phyloP scores from a whole-genome alignment of 2,113 vertebrate genomes.

The Dunckerocampus dactyliophorus region DNA sequence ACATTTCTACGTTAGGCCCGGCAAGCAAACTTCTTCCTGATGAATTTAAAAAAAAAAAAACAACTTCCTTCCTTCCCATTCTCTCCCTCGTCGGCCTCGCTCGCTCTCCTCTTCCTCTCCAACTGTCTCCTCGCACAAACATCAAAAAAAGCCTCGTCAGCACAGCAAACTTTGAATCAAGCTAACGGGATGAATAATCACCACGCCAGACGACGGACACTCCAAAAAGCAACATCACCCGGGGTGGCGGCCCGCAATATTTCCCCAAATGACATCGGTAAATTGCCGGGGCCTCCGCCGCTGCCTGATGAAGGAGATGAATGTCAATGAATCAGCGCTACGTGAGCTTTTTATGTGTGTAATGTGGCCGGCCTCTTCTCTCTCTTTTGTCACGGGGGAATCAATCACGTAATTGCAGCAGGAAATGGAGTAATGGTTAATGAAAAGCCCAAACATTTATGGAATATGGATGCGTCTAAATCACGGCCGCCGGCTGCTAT shows the following conservation, averaged over 20 bases:
- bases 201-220: slow-evolving; percentile 43
- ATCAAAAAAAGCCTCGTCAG: slow-evolving; percentile 27
- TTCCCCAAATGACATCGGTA: slow-evolving; percentile 31
- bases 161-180: slow-evolving; percentile 25
- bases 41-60: slow-evolving; percentile 28
- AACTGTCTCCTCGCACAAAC: slow-evolving; percentile 33
- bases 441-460: slow-evolving; percentile 18
- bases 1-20: slow-evolving; percentile 42
- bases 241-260: slow-evolving; percentile 19
- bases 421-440: slow-evolving; percentile 7
- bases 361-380: slow-evolving; percentile 10
- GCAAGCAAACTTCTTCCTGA: slow-evolving; percentile 52
- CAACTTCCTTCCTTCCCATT: slow-evolving; percentile 16
- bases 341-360: slow-evolving; percentile 8
- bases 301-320: slow-evolving; percentile 10
- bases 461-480: slow-evolving; percentile 10
- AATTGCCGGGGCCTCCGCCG: slow-evolving; percentile 9
- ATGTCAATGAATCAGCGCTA: slow-evolving; percentile 29
- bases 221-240: slow-evolving; percentile 9
- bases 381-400: background rate
- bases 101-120: slow-evolving; percentile 9
- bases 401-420: slow-evolving; percentile 16
- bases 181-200: slow-evolving; percentile 40
- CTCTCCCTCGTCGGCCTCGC: slow-evolving; percentile 4
- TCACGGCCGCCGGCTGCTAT: slow-evolving; percentile 8